Percentiles rank a stretch among this genome's conserved stretches.
Conservation (phyloP, 2,113 vertebrate species). For the Tyrannus savana region DNA sequence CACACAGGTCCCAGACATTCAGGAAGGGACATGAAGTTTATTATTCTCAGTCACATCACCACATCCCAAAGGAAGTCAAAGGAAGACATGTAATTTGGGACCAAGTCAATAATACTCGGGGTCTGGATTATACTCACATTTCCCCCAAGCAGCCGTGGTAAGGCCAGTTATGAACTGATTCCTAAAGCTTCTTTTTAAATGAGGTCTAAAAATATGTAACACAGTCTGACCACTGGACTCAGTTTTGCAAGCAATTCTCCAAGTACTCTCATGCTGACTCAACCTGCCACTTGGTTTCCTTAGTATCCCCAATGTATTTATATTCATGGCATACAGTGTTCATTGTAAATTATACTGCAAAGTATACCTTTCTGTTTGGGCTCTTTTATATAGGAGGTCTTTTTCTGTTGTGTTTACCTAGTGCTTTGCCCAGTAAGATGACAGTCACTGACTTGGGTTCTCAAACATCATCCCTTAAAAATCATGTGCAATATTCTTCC, state of each 20-base stretch:
- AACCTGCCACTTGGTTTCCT: neutral
- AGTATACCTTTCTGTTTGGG: neutral
- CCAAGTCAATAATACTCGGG: rapidly evolving
- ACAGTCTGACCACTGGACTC: neutral
- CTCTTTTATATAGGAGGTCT: neutral
- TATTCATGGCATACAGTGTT: neutral
- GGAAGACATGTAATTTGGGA: neutral
- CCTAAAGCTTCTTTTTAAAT: neutral
- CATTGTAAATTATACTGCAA: neutral
- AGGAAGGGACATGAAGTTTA: neutral
- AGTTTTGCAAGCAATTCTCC: neutral
- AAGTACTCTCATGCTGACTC: neutral
- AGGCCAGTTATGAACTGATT: neutral
- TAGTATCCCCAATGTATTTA: neutral
- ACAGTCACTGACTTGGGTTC: neutral
- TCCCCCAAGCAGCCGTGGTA: neutral
- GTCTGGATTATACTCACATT: neutral
- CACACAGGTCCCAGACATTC: neutral
- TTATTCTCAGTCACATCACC: neutral
- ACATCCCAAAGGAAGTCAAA: neutral
- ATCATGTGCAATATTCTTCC: neutral
- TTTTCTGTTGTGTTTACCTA: neutral
- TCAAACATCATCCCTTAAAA: neutral
- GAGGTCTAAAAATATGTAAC: neutral
- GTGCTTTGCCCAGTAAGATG: neutral